Evolutionary conservation across 2,797 vertebrate species (phyloP).

Genomic region (Spinibarbus caldwelli): DNA sequence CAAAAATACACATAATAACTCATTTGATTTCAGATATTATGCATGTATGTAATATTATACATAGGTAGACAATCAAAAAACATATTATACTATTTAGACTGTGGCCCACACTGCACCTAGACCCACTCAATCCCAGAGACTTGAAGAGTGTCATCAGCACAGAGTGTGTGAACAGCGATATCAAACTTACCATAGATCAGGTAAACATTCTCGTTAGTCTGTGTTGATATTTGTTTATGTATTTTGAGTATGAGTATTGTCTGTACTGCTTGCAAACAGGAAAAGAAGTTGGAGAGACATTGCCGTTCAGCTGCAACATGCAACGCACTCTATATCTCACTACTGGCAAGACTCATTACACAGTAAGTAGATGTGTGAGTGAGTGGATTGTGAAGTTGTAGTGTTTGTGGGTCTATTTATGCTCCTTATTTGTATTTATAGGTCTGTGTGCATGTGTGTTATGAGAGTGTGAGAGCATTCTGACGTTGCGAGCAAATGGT

Average conservation of each 20-base stretch:
- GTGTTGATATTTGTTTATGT: slow-evolving; percentile 67
- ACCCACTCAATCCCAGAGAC: slow-evolving; percentile 90
- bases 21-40: neutral
- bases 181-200: slow-evolving; percentile 90
- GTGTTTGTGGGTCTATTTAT: neutral
- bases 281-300: slow-evolving; percentile 91
- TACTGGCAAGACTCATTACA: slow-evolving; percentile 86
- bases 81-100: slow-evolving; percentile 79
- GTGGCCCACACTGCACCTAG: slow-evolving; percentile 97
- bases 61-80: neutral
- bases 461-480: neutral
- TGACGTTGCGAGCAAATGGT: no score
- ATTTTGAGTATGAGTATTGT: neutral
- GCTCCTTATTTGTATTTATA: neutral
- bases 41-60: neutral
- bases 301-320: slow-evolving; percentile 91
- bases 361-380: slow-evolving; percentile 74
- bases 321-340: slow-evolving; percentile 91
- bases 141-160: slow-evolving; percentile 86
- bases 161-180: slow-evolving; percentile 81
- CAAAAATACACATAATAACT: neutral
- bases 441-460: no score
- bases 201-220: slow-evolving; percentile 65
- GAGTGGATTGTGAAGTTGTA: neutral
- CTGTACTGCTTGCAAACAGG: slow-evolving; percentile 72